phyloP scores from a whole-genome alignment of 1,140 invertebrate genomes.

The Zaprionus gabonicus region DNA sequence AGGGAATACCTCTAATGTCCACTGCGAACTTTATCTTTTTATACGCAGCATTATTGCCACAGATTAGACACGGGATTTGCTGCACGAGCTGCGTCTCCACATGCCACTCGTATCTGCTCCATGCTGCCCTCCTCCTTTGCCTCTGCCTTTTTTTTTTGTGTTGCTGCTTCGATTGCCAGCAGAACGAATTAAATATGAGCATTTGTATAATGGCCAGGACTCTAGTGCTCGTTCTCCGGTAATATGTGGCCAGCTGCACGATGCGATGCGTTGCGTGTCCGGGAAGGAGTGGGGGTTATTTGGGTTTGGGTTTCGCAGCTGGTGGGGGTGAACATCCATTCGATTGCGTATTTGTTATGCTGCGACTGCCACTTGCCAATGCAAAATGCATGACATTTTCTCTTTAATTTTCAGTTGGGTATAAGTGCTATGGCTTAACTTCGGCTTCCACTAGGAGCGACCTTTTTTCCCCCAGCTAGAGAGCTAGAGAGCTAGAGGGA shows the following conservation, averaged over 20 bases:
- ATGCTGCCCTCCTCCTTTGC: conserved; percentile 14
- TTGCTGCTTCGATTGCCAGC: conserved; percentile 65
- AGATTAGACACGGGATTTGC: conserved; percentile 82
- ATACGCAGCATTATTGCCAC: conserved; percentile 82
- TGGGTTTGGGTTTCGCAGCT: background rate
- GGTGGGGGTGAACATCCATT: conserved; percentile 1
- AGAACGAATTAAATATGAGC: conserved; percentile 83
- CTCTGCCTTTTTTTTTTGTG: conserved; percentile 46
- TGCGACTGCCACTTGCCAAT: conserved; percentile 55
- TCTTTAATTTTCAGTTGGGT: conserved; percentile 74
- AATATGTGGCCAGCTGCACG: conserved; percentile 39
- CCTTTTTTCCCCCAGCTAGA: background rate
- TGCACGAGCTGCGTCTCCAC: conserved; percentile 21
- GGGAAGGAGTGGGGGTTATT: background rate
- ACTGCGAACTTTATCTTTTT: conserved; percentile 80
- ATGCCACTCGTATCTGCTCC: conserved; percentile 11
- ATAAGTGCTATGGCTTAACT: conserved; percentile 69
- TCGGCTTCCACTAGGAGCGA: background rate
- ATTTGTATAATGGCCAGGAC: conserved; percentile 77
- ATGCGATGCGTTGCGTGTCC: background rate
- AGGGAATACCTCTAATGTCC: conserved; percentile 51
- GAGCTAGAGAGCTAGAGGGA: background rate
- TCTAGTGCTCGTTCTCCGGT: conserved; percentile 22
- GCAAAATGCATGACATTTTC: conserved; percentile 78
- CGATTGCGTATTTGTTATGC: conserved; percentile 48